Evolutionary conservation across 2,113 vertebrate species (phyloP), one percentile per base, ranked within the genome.

Genomic region (Macquaria australasica): DNA sequence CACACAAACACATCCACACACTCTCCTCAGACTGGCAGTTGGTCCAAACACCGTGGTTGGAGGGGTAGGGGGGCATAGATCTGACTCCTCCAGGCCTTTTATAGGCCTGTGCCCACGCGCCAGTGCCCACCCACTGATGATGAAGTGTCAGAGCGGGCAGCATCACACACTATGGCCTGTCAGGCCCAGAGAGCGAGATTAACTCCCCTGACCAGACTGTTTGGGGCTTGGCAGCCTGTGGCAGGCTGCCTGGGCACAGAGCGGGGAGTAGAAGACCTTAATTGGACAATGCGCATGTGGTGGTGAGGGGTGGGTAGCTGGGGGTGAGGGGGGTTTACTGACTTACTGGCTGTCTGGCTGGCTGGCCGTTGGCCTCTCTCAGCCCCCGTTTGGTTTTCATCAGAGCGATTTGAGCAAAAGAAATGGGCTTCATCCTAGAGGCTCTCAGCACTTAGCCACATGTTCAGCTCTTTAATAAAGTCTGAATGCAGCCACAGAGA

Each of bases 31-130:
- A 81, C 74, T 89, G 89, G 73, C 78, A 85, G 80, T 79, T 66
- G 48, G 66, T 86, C 74, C 77, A 87, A 76, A 88, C 86, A 87
- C 66, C 37, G 51, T 51, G 9, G 25, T 51, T 58, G 60, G 77
- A 84, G 75, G 41, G 51, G 68, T 34, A 31, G 28, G n/a, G 64
- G 76, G 59, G 67, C 71, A 81, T 23, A 75, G 51, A 80, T 79
- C 58, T 11, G 73, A 84, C 60, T 78, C 78, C 82, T 87, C 82
- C 88, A 74, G 86, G 79, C 94, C 94, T 95, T 95, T 94, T 94
- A 94, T 93, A 94, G 95, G 70, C 74, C 55, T 88, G 73, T 87
- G 78, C 87, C 89, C 85, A 89, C 82, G 82, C 81, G 86, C 87
- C 89, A 89, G 70, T 91, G 88, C 89, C 86, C 92, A 90, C 91